Evolutionary conservation across 2,888 invertebrate genomes (phyloP).

Genomic region (Eretmocerus hayati): DNA sequence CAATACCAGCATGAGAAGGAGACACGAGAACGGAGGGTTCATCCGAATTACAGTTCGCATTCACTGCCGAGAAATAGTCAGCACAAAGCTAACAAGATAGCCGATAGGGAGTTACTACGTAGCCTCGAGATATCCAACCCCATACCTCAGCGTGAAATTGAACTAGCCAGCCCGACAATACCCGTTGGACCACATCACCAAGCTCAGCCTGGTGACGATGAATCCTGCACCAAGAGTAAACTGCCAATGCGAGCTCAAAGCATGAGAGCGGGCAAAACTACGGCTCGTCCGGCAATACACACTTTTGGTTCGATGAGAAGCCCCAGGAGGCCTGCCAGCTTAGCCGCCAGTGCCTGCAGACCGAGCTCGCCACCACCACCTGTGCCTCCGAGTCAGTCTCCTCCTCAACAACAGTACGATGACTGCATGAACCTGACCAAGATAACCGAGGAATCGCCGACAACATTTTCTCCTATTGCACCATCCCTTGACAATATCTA

Average conservation of each 20-base stretch:
- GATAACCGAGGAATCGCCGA: conserved; percentile 56
- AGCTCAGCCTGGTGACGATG: conserved; percentile 76
- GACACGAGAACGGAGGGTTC: conserved; percentile 32
- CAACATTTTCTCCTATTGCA: conserved; percentile 48
- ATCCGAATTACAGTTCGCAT: conserved; percentile 51
- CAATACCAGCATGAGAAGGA: conserved; percentile 5
- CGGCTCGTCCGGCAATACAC: conserved; percentile 59
- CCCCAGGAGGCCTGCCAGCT: conserved; percentile 66
- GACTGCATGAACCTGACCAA: conserved; percentile 68
- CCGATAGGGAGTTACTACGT: conserved; percentile 66
- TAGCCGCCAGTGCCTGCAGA: conserved; percentile 55
- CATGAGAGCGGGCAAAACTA: conserved; percentile 40
- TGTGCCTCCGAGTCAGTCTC: background rate
- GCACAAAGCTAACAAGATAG: conserved; percentile 58
- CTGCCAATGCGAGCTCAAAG: conserved; percentile 69
- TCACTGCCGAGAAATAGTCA: conserved; percentile 57
- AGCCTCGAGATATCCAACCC: conserved; percentile 78
- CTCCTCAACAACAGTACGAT: conserved; percentile 51
- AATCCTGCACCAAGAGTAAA: conserved; percentile 44
- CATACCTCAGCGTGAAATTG: conserved; percentile 65
- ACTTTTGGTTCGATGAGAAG: conserved; percentile 67
- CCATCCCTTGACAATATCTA: conserved; percentile 70
- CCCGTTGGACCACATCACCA: conserved; percentile 62
- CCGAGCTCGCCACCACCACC: conserved; percentile 67
- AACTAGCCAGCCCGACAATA: conserved; percentile 54